Conservation (phyloP, 2,797 vertebrate genomes). For the Anas acuta region DNA sequence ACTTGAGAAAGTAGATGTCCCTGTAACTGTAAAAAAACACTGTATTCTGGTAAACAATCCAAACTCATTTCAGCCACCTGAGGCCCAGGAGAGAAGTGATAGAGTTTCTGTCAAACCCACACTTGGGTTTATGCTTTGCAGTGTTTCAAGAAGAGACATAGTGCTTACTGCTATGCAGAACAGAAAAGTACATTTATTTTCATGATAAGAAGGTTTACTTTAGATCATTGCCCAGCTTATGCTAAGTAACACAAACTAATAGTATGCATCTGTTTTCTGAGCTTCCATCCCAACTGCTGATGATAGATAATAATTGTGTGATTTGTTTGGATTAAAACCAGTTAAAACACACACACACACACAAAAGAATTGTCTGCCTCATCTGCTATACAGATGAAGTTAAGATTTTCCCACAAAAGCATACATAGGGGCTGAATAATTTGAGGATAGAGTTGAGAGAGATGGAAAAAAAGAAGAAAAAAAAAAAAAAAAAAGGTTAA, state of each 20-base stretch:
- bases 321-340: constrained; percentile 26
- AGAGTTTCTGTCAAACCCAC: background rate
- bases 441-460: constrained; percentile 31
- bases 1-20: background rate
- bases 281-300: background rate
- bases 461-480: constrained; percentile 10
- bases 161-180: background rate
- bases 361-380: constrained; percentile 8
- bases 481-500: background rate
- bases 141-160: background rate
- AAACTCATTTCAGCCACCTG: constrained; percentile 3
- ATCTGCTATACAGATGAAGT: constrained; percentile 67
- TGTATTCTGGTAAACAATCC: constrained; percentile 24
- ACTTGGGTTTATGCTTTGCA: background rate
- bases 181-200: background rate
- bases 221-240: background rate
- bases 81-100: constrained; percentile 3
- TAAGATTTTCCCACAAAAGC: constrained; percentile 51
- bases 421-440: constrained; percentile 22
- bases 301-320: background rate
- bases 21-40: constrained; percentile 18
- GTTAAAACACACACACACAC: background rate
- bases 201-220: background rate
- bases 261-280: background rate
- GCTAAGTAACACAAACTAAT: background rate